Evolutionary conservation across 2,888 invertebrate genomes (phyloP), one percentile per base, ranked within the genome.

Genomic region (Meganola albula): DNA sequence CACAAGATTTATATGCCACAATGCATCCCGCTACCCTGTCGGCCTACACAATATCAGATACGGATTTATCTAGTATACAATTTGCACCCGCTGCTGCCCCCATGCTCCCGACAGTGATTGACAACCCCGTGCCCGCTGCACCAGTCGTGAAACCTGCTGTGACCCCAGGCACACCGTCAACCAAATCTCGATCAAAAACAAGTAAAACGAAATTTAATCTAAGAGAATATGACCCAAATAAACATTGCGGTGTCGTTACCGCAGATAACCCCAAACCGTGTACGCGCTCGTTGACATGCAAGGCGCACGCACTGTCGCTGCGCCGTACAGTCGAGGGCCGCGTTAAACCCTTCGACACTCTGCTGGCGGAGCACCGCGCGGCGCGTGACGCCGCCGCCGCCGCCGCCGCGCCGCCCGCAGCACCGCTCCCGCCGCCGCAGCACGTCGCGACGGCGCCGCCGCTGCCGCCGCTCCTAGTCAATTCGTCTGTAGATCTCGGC

Each of bases 181-280:
- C 71, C 7, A 76, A 70, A 44, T 56, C 70, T 23, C 67, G 73
- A 42, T 62, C 69, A 12, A 83, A 75, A 53, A 58, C 74, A 18
- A 72, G 69, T 56, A 85, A 84, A 56, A 72, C 76, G 37, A 86
- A 85, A 55, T 77, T 79, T 51, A 77, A 74, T 48, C 82, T 88
- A 43, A 86, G 93, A 39, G 92, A 93, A 63, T 95, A 92, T 74
- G 93, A 95, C 71, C 91, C 94, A 10, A 92, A 95, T 65, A 90
- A 92, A 49, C 95, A 95, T 65, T 95, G 95, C 69, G 95, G 95
- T 2, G 94, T 94, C 9, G 75, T 89, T 51, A 90, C 88, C 32
- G 88, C 87, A 1, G 92, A 92, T 46, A 90, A 88, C 42, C 86
- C 87, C 3, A 90, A 91, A 55, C 93, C 92, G 0, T 95, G 95